phyloP scores from a whole-genome alignment of 2,797 vertebrate genomes.

The Hemibagrus guttatus region DNA sequence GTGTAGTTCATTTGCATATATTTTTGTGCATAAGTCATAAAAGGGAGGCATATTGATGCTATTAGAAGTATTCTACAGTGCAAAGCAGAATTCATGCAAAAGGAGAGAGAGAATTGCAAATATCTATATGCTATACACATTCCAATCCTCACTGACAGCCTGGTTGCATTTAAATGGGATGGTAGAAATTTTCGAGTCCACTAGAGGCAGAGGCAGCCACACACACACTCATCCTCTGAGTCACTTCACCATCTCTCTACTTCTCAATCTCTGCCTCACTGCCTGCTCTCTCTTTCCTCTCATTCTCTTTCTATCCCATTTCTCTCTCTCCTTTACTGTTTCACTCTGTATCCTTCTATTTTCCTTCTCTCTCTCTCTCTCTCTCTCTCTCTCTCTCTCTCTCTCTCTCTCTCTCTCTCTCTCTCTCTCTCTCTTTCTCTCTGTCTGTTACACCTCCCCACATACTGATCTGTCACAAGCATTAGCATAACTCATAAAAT shows the following conservation, averaged over 20 bases:
- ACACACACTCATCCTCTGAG: conserved; percentile 39
- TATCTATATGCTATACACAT: not conserved
- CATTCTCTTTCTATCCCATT: not conserved
- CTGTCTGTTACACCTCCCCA: not conserved
- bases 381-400: not conserved
- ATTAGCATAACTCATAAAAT: conserved; percentile 23
- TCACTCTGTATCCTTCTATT: not conserved
- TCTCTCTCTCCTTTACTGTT: not conserved
- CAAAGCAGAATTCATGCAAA: not conserved
- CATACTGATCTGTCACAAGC: conserved; percentile 11
- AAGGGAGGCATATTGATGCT: not conserved
- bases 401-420: not conserved
- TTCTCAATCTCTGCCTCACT: not conserved
- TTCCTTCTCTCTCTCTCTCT: not conserved
- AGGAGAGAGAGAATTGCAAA: not conserved
- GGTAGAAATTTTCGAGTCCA: conserved; percentile 36
- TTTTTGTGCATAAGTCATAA: not conserved
- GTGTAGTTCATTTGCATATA: not conserved
- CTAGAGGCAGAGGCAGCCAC: conserved; percentile 18
- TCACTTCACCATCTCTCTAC: conserved; percentile 34
- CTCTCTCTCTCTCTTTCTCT: not conserved
- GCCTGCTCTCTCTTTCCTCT: not conserved
- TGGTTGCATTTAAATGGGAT: conserved; percentile 37
- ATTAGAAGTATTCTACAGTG: not conserved
- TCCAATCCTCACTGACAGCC: conserved; percentile 33